Base-by-base conservation (phyloP, 2,888 invertebrate genomes). In the Subacronicta megacephala region DNA sequence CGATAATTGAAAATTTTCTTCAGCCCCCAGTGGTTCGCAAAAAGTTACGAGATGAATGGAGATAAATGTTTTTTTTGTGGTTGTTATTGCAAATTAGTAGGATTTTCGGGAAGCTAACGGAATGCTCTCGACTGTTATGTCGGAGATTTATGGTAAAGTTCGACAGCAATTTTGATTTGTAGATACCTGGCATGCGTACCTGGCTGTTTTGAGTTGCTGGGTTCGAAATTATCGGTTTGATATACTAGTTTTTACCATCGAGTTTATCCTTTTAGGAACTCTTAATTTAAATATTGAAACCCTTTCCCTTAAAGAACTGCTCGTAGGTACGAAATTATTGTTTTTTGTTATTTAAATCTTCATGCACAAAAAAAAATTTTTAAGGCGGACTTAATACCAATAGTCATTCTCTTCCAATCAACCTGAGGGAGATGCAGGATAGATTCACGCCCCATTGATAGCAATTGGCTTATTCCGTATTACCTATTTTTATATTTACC, bases 1-100 rank as follows among this genome's bases (percentile, higher is more conserved):
- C 81, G 80, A 82, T 88, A 87, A 89, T 89, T 89, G 88, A 88
- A 86, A 84, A 84, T 87, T 87, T 87, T 83, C 83, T 84, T 80
- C 82, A 84, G 83, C 43, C 82, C 80, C 76, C 75, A 58, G 64
- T 69, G 69, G 50, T 72, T 75, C 62, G 58, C 66, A 73, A 74
- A 78, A 77, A 75, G 69, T 77, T 75, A 40, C 62, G 68, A 56
- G 74, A 71, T 77, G 72, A 65, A 78, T 77, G 54, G 65, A 77
- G 78, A 80, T 80, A 72, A 76, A 80, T 78, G 77, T 62, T 71
- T 72, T 71, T 72, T 77, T 61, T 69, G 76, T 55, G 76, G 73
- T 66, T 74, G 69, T 74, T 76, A 74, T 74, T 69, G 63, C 73
- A 76, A 74, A 74, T 74, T 76, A 70, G 73, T 59, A 41, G 49